Evolutionary conservation across 2,888 invertebrate species (phyloP).

Genomic region (Mantis religiosa): DNA sequence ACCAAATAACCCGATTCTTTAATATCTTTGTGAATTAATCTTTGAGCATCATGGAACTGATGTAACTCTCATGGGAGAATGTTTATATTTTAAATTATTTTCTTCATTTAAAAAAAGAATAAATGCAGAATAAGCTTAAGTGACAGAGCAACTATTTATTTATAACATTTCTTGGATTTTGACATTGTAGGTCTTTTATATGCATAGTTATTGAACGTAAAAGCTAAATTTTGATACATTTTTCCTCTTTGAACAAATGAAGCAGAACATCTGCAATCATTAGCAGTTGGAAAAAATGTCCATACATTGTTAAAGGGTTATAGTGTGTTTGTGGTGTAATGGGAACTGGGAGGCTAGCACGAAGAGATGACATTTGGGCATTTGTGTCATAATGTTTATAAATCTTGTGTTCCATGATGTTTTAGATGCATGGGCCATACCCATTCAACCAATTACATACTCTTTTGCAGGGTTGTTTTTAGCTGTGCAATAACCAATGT

Average conservation of each 20-base stretch:
- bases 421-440: neutral
- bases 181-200: too few species aligned
- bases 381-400: neutral
- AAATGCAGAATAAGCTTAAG: neutral
- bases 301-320: neutral
- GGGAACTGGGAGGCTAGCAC: neutral
- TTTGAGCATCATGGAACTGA: slow-evolving; percentile 26
- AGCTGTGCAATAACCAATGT: neutral
- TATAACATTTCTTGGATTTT: too few species aligned
- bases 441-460: neutral
- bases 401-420: neutral
- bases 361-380: too few species aligned
- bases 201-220: too few species aligned
- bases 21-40: slow-evolving; percentile 14
- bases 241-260: too few species aligned
- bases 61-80: neutral
- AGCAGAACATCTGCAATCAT: neutral
- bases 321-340: neutral
- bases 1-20: slow-evolving; percentile 33
- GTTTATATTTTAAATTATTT: neutral
- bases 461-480: neutral
- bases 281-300: neutral
- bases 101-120: neutral
- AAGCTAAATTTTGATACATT: too few species aligned
- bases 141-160: too few species aligned